Base-by-base conservation (phyloP, 2,113 vertebrate genomes). In the Macaca nemestrina region DNA sequence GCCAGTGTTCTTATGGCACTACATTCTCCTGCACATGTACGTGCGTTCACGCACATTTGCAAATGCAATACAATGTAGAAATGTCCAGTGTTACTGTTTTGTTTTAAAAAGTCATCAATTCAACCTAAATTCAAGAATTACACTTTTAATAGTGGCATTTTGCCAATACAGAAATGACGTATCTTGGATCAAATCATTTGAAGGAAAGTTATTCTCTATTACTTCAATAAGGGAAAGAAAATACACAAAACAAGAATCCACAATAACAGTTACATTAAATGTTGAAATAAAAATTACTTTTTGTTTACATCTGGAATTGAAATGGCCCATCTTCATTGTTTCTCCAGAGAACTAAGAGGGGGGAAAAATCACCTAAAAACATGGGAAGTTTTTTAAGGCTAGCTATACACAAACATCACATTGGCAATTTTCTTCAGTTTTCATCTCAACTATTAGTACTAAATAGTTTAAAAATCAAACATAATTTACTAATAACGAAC, bases 171-270 rank as follows among this genome's bases (percentile, higher is more conserved):
- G 93, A 97, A 89, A 84, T 57, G 45, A 94, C 9, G 32, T 52
- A 82, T 43, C 61, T 94, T 87, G 90, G 57, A 85, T 67, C 73
- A 80, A 94, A 48, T 97, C 72, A 95, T 90, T 14, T 40, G 79
- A 93, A n/a, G 55, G 76, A 91, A 95, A 86, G 55, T 84, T 84
- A 75, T 22, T 84, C 67, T 94, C 83, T 93, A 40, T 40, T 89
- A 94, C 64, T 89, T 94, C 55, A 97, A 73, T 61, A 89, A 84
- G 40, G 48, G 11, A 84, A 93, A 89, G 85, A 88, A 90, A 97
- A 98, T 98, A 98, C 96, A 96, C 64, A 93, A 92, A 67, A 96
- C 93, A 97, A 27, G 75, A 97, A 97, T 94, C 94, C 96, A 98
- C 79, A 94, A 75, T 90, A 81, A 94, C 61, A 97, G 27, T 55